phyloP scores from a whole-genome alignment of 2,888 invertebrate genomes.

The Ormyrus thymus region DNA sequence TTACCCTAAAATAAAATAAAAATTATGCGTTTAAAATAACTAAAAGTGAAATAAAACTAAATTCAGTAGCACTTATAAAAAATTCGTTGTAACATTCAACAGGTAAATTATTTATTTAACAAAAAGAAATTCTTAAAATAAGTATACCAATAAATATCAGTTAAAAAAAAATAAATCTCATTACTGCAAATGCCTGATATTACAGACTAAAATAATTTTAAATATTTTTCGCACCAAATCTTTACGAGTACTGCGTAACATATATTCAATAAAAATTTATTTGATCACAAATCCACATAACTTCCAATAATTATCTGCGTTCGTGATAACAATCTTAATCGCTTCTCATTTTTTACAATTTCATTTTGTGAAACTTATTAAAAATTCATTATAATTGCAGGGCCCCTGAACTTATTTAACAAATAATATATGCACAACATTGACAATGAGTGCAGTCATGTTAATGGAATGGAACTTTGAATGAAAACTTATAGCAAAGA shows the following conservation, averaged over 20 bases:
- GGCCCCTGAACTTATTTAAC: conserved; percentile 37
- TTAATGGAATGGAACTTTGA: conserved; percentile 51
- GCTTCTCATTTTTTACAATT: conserved; percentile 12
- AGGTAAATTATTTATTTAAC: conserved; percentile 37
- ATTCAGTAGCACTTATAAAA: conserved; percentile 18
- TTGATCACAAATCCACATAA: conserved; percentile 31
- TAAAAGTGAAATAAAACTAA: conserved; percentile 24
- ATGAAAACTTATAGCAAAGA: conserved; percentile 35
- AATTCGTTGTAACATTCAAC: conserved; percentile 33
- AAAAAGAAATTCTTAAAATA: conserved; percentile 22
- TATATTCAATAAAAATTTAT: conserved; percentile 50
- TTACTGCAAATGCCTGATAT: conserved; percentile 5
- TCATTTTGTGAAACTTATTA: conserved; percentile 13
- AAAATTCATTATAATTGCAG: conserved; percentile 38
- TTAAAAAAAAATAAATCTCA: conserved; percentile 49
- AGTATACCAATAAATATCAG: conserved; percentile 32
- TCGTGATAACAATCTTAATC: conserved; percentile 42
- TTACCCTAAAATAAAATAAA: not conserved
- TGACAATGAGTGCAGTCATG: conserved; percentile 35
- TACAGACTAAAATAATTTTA: conserved; percentile 25
- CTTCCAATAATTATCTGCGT: conserved; percentile 31
- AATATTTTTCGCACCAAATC: conserved; percentile 22
- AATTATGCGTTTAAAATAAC: not conserved
- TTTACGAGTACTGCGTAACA: conserved; percentile 33
- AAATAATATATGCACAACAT: conserved; percentile 48